Conservation (phyloP, 2,888 invertebrate species). For the Bhutanitis thaidina region DNA sequence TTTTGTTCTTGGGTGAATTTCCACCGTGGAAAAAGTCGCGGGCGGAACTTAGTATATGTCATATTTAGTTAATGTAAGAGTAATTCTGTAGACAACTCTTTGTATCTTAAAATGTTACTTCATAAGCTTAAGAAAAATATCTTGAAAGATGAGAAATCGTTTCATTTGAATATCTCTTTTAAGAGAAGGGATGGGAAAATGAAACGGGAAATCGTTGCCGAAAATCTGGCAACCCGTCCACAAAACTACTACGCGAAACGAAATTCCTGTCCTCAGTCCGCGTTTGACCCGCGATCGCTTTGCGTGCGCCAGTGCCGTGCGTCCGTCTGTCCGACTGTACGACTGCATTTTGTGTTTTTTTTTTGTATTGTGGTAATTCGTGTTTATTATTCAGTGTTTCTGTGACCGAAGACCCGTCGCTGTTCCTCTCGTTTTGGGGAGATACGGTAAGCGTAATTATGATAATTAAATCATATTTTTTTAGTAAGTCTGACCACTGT, state of each 20-base stretch:
- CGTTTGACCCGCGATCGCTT: conserved; percentile 23
- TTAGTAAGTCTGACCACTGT: background rate
- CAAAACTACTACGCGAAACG: conserved; percentile 32
- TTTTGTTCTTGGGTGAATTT: too few relatives aligned
- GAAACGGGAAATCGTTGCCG: background rate
- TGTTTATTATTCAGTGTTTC: background rate
- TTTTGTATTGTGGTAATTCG: conserved; percentile 5
- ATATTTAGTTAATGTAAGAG: too few relatives aligned
- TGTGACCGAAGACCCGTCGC: background rate
- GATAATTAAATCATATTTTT: background rate
- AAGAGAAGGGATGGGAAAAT: too few relatives aligned
- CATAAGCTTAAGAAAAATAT: too few relatives aligned
- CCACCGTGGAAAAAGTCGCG: too few relatives aligned
- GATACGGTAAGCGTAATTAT: background rate
- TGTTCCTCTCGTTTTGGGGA: background rate
- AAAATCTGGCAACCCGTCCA: background rate
- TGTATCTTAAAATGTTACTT: too few relatives aligned
- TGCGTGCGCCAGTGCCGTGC: conserved; percentile 17
- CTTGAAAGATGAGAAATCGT: too few relatives aligned
- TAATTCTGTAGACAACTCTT: too few relatives aligned
- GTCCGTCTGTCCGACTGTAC: background rate
- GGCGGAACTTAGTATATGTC: too few relatives aligned
- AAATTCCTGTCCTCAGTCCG: conserved; percentile 37
- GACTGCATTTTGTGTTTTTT: background rate
- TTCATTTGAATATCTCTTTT: too few relatives aligned